A percentile compares a stretch with the other conserved stretches of the same genome.
Conservation (phyloP, 2,797 vertebrate genomes). For the Heliangelus exortis region DNA sequence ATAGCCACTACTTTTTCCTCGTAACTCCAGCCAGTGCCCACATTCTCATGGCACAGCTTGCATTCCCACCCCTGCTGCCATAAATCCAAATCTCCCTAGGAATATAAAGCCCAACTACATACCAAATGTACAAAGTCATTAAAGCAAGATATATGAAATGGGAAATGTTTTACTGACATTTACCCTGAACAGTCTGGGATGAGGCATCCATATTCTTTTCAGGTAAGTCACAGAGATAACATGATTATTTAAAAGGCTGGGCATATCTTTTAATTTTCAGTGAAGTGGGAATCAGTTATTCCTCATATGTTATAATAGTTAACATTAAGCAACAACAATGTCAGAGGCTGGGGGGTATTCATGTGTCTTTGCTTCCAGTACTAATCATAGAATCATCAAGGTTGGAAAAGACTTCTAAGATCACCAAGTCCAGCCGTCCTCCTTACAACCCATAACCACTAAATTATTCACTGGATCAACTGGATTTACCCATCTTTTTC, state of each 20-base stretch:
- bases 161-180: not conserved
- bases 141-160: not conserved
- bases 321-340: not conserved
- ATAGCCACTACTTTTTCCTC: not conserved
- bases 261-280: not conserved
- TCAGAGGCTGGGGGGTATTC: accelerated
- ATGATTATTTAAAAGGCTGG: not conserved
- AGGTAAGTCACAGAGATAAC: not conserved
- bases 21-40: not conserved
- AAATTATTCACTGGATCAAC: too few species aligned
- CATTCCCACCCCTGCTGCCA: accelerated
- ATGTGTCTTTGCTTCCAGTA: not conserved
- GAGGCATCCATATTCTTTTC: not conserved
- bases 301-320: not conserved
- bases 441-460: too few species aligned
- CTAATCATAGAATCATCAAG: too few species aligned
- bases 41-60: not conserved
- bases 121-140: not conserved
- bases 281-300: not conserved
- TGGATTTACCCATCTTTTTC: too few species aligned
- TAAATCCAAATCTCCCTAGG: not conserved
- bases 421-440: too few species aligned
- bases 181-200: not conserved
- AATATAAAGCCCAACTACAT: not conserved
- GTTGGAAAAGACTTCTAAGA: too few species aligned